Conservation (phyloP, 1,140 invertebrate genomes). For the Nilaparvata lugens region DNA sequence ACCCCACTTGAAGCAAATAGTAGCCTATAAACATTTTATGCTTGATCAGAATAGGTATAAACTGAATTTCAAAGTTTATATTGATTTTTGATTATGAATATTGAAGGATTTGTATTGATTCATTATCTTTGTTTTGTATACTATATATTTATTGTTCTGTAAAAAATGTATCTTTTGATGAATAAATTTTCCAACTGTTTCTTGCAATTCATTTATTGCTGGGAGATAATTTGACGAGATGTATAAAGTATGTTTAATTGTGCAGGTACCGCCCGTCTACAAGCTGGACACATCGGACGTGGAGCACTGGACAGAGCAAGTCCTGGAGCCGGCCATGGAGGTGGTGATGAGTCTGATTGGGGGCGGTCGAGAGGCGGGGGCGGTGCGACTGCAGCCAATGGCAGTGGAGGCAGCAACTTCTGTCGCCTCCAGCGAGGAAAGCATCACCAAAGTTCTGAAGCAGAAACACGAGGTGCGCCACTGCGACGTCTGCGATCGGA, state of each 20-base stretch:
- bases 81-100: no score
- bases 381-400: conserved; percentile 32
- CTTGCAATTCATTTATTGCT: neutral
- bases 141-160: no score
- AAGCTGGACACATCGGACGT: conserved; percentile 66
- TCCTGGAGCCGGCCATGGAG: conserved; percentile 55
- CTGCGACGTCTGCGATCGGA: conserved; percentile 57
- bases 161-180: no score
- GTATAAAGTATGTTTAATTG: neutral
- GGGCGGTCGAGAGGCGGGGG: conserved; percentile 30
- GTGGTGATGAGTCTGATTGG: conserved; percentile 51
- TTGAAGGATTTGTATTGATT: no score
- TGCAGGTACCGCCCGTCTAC: conserved; percentile 69
- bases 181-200: neutral
- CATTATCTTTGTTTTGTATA: no score
- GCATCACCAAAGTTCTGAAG: conserved; percentile 33
- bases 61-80: no score
- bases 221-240: no score
- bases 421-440: conserved; percentile 26
- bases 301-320: conserved; percentile 58
- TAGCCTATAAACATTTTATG: no score
- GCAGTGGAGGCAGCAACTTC: conserved; percentile 23
- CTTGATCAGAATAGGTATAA: no score
- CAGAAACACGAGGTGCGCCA: conserved; percentile 41
- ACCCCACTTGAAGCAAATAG: no score